These are phyloP conservation scores for Clamator glandarius DNA, from an alignment of 2,797 vertebrate genomes.

Conservation along the genomic window DNA sequence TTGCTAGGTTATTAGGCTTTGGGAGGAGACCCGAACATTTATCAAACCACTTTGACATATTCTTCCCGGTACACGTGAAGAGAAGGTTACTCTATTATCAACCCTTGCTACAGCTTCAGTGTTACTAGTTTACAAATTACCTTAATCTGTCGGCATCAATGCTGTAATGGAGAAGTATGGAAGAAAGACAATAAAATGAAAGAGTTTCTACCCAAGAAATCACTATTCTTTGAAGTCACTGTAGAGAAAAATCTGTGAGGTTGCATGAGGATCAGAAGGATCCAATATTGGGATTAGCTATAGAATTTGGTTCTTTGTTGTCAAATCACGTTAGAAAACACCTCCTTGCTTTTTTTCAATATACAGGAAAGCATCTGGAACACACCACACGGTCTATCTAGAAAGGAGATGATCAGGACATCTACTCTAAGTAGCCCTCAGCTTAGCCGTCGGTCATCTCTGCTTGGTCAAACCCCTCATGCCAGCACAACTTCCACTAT, in stretches of 20 bases:
- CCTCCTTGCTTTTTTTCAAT: background rate
- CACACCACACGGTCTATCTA: background rate
- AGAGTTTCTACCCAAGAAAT: background rate
- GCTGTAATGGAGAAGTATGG: background rate
- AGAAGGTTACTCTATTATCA: background rate
- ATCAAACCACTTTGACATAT: background rate
- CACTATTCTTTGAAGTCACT: background rate
- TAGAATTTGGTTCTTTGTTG: background rate
- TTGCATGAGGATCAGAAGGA: background rate
- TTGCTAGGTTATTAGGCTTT: background rate
- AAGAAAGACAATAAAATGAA: background rate
- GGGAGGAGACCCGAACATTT: background rate
- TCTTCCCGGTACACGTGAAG: background rate
- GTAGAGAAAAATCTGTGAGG: background rate
- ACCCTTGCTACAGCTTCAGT: background rate
- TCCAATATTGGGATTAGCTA: background rate
- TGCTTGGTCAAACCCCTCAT: conserved; percentile 3
- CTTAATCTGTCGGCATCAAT: background rate
- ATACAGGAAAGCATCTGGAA: conserved; percentile 59
- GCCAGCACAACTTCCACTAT: conserved; percentile 71
- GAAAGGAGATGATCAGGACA: conserved; percentile 16
- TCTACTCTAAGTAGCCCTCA: conserved; percentile 48
- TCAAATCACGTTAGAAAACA: background rate
- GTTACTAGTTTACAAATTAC: background rate
- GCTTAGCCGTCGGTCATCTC: conserved; percentile 65